Evolutionary conservation across 2,797 vertebrate species (phyloP).

Genomic region (Acipenser ruthenus): DNA sequence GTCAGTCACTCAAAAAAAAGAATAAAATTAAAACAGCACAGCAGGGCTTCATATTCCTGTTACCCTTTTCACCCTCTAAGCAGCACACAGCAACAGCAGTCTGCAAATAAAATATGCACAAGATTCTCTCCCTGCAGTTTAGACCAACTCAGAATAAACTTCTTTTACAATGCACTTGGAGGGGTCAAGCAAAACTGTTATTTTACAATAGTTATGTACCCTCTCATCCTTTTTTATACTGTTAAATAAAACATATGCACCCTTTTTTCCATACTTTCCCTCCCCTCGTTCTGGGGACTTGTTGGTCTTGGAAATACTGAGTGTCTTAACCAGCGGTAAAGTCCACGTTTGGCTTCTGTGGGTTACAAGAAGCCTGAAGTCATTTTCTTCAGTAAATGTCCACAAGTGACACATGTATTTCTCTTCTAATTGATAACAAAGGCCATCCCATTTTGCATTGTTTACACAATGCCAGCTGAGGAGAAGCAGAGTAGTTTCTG

Average conservation of each 20-base stretch:
- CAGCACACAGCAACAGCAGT: neutral
- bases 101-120: too few relatives aligned
- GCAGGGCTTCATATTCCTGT: neutral
- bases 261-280: slow-evolving; percentile 28
- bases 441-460: too few relatives aligned
- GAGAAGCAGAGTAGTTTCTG: too few relatives aligned
- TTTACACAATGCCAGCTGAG: too few relatives aligned
- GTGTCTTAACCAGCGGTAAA: too few relatives aligned
- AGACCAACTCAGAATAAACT: neutral
- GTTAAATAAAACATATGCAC: slow-evolving; percentile 47
- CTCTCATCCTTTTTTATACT: slow-evolving; percentile 32
- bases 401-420: too few relatives aligned
- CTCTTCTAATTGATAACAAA: too few relatives aligned
- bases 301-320: too few relatives aligned
- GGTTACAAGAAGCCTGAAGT: too few relatives aligned
- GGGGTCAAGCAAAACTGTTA: slow-evolving; percentile 28
- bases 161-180: neutral
- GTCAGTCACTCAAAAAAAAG: neutral
- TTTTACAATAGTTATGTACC: slow-evolving; percentile 51
- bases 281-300: too few relatives aligned
- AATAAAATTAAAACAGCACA: neutral
- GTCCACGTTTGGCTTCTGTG: too few relatives aligned
- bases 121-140: neutral
- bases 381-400: too few relatives aligned
- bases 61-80: neutral